phyloP scores from a whole-genome alignment of 2,888 invertebrate genomes.

The Cylloceria caligata region DNA sequence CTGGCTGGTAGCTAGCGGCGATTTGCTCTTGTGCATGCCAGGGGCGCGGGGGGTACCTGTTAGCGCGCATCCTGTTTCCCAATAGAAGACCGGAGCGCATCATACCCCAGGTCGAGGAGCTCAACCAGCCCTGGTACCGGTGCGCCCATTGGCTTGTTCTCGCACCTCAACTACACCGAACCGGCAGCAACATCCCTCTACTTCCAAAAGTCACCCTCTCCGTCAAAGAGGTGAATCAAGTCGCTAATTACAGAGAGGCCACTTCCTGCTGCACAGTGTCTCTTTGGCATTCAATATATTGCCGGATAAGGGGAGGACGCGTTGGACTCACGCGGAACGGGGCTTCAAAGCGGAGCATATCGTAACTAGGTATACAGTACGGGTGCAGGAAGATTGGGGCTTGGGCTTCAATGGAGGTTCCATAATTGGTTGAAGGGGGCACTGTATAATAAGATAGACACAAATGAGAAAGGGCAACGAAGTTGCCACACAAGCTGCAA shows the following conservation, averaged over 20 bases:
- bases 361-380: constrained; percentile 22
- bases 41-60: neutral
- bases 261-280: constrained; percentile 71
- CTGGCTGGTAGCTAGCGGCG: constrained; percentile 3
- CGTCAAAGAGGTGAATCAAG: constrained; percentile 78
- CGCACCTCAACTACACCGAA: constrained; percentile 6
- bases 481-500: constrained; percentile 9
- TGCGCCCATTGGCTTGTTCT: neutral
- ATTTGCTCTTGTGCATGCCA: constrained; percentile 11
- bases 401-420: constrained; percentile 19
- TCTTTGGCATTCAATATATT: constrained; percentile 56
- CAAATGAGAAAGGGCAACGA: constrained; percentile 17
- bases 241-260: constrained; percentile 79
- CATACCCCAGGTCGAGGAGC: neutral
- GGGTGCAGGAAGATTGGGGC: constrained; percentile 12
- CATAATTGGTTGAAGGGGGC: constrained; percentile 22
- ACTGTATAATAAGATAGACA: constrained; percentile 1
- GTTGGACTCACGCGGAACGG: constrained; percentile 5
- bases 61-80: constrained; percentile 17
- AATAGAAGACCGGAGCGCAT: constrained; percentile 3
- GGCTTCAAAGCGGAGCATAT: constrained; percentile 14
- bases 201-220: constrained; percentile 11
- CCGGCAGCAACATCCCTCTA: neutral
- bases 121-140: neutral
- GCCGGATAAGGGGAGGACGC: constrained; percentile 4